phyloP scores from a whole-genome alignment of 2,797 vertebrate genomes.

The Rhyacichthys aspro region DNA sequence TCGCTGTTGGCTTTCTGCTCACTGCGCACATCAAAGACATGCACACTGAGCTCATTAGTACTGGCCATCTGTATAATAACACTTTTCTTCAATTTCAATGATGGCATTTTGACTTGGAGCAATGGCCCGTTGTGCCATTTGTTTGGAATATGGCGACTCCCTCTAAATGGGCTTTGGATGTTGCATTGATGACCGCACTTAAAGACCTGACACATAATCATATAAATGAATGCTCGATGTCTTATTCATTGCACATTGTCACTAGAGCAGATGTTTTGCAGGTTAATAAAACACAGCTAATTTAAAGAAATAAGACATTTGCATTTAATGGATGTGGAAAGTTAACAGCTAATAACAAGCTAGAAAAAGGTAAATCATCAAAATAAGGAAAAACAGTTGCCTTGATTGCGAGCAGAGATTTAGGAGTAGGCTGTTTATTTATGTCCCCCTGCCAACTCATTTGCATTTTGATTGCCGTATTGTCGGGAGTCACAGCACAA shows the following conservation, averaged over 20 bases:
- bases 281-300: constrained; percentile 3
- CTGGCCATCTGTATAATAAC: constrained; percentile 81
- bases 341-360: constrained; percentile 61
- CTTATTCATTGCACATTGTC: constrained; percentile 30
- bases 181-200: constrained; percentile 39
- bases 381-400: constrained; percentile 70
- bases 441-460: constrained; percentile 73
- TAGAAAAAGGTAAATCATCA: constrained; percentile 57
- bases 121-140: constrained; percentile 60
- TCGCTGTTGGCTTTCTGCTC: constrained; percentile 68
- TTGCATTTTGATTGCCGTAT: constrained; percentile 85
- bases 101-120: constrained; percentile 73
- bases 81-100: constrained; percentile 67
- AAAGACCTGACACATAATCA: constrained; percentile 35
- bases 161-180: constrained; percentile 46
- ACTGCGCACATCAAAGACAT: constrained; percentile 70
- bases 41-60: constrained; percentile 81
- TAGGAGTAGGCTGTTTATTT: constrained; percentile 72
- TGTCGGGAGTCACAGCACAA: constrained; percentile 77
- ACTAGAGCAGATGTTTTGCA: constrained; percentile 12
- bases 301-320: constrained; percentile 20
- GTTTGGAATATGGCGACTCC: constrained; percentile 54
- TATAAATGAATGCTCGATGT: constrained; percentile 35
- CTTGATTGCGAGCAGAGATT: constrained; percentile 75
- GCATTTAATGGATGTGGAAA: constrained; percentile 52